phyloP scores from a whole-genome alignment of 2,113 vertebrate genomes.

The Hystrix cristata region DNA sequence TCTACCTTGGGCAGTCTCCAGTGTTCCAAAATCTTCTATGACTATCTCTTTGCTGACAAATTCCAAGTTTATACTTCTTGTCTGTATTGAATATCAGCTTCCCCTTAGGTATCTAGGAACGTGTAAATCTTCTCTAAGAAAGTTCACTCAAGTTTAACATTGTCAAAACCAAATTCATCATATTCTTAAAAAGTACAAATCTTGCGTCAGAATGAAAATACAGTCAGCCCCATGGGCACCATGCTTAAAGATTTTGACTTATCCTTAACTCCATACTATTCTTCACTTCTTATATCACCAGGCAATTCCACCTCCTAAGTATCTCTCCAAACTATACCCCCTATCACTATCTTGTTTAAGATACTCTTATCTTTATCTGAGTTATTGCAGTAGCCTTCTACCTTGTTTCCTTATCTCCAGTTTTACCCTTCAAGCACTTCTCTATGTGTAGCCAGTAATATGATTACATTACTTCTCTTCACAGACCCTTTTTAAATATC shows the following conservation, averaged over 20 bases:
- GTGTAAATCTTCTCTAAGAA: background rate
- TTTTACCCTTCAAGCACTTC: background rate
- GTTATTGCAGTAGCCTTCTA: background rate
- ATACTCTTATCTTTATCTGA: background rate
- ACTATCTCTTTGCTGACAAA: background rate
- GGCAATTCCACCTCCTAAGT: background rate
- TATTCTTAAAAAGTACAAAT: constrained; percentile 40
- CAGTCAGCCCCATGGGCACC: background rate
- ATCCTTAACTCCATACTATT: background rate
- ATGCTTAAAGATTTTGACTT: background rate
- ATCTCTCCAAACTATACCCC: background rate
- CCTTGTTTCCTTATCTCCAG: background rate
- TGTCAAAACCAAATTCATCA: background rate
- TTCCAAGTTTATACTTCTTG: background rate
- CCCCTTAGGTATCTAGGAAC: background rate
- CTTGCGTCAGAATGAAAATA: background rate
- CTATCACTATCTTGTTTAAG: background rate
- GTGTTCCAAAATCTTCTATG: background rate
- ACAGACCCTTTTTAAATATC: background rate
- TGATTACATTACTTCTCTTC: background rate
- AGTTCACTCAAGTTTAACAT: background rate
- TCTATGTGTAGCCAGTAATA: background rate
- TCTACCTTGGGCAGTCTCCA: background rate
- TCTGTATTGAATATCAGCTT: constrained; percentile 15
- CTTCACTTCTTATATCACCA: background rate